Conservation (phyloP, 2,888 invertebrate species). For the Hemithea aestivaria region DNA sequence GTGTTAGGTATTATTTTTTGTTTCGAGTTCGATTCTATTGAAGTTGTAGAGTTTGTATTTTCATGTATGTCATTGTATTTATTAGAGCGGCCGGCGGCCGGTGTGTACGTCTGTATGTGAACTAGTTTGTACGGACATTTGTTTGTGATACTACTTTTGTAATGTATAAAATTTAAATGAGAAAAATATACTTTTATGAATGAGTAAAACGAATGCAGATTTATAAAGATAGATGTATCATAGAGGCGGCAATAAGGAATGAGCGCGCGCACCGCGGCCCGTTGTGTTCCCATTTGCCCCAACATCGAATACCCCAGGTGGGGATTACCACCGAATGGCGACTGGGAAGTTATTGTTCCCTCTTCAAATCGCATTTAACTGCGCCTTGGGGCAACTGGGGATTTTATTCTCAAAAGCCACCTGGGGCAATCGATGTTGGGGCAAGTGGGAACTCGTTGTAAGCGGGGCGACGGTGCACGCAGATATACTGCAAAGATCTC, state of each 20-base stretch:
- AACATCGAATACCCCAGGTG: too few relatives aligned
- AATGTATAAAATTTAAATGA: constrained; percentile 75
- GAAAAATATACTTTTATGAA: constrained; percentile 72
- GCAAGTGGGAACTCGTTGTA: too few relatives aligned
- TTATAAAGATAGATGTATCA: constrained; percentile 53
- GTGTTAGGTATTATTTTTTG: constrained; percentile 74
- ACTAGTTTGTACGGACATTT: constrained; percentile 80
- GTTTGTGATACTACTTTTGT: constrained; percentile 81
- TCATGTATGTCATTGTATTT: constrained; percentile 73
- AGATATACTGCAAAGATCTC: constrained; percentile 72
- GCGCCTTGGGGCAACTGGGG: too few relatives aligned
- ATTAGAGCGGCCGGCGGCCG: constrained; percentile 62
- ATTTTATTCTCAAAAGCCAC: too few relatives aligned
- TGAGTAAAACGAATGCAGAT: constrained; percentile 64
- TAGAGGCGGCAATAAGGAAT: constrained; percentile 53
- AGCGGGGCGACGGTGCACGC: constrained; percentile 31
- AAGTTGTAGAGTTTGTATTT: constrained; percentile 72
- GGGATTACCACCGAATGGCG: too few relatives aligned
- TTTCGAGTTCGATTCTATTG: constrained; percentile 76
- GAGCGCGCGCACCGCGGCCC: too few relatives aligned
- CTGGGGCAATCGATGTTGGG: too few relatives aligned
- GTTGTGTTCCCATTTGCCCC: too few relatives aligned
- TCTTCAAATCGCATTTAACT: too few relatives aligned
- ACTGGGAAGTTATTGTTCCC: too few relatives aligned
- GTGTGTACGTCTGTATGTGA: constrained; percentile 73